Evolutionary conservation across 1,140 invertebrate species (phyloP), one percentile per base, ranked within the genome.

Genomic region (Vollenhovia emeryi): DNA sequence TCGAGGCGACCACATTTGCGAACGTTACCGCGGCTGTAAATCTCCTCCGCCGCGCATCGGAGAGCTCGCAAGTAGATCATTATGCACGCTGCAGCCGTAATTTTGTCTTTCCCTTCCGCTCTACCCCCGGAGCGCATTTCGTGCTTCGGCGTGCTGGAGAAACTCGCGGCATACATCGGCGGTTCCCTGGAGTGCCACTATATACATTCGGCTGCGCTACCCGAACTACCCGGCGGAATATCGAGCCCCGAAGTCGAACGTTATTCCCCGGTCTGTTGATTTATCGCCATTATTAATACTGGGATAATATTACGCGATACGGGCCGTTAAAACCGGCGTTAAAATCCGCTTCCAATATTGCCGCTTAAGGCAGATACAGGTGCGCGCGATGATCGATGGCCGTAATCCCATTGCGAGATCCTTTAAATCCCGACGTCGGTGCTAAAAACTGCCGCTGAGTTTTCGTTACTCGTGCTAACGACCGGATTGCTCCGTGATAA

Each of bases 11-110:
- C 87, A 84, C 60, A 52, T 82, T 69, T 80, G 85, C 88, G 80
- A 89, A 52, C 75, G 87, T 86, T 89, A 89, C 87, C 85, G 33
- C 87, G 68, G 55, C 71, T 79, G 87, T 86, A 91, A 92, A 92
- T 90, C 90, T 91, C 89, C 79, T 88, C n/a, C 85, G 86, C 86
- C 89, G 86, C 90, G 84, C 84, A 87, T 85, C 79, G 73, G 66
- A 86, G 80, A 88, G 60, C 85, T 83, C 71, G 75, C 90, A 87
- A 91, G 88, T 90, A 91, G 89, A 90, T 91, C 87, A 92, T 92
- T 91, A 92, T 91, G 84, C 91, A 80, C 80, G 86, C 87, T 91
- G 86, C 89, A 91, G 55, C 84, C 64, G 88, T 90, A 92, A 92
- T 91, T 91, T 91, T 89, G 85, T 89, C 84, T 85, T 90, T 83